Conservation (phyloP, 2,888 invertebrate genomes). For the Onchidella celtica region DNA sequence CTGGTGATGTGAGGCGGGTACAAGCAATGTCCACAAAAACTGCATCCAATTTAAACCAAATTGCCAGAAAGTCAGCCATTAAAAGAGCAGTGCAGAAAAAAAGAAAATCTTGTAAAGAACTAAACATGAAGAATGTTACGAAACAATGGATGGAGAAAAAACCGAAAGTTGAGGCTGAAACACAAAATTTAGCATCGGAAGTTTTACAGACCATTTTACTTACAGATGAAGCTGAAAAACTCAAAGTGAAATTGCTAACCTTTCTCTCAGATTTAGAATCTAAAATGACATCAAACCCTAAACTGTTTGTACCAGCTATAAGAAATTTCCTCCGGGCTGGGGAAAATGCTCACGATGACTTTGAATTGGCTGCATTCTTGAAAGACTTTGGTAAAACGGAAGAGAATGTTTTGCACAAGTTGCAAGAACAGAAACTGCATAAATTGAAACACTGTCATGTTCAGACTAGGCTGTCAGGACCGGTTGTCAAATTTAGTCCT, state of each 20-base stretch:
- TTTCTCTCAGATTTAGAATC: constrained; percentile 27
- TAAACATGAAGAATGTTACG: constrained; percentile 33
- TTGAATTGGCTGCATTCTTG: not conserved
- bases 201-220: constrained; percentile 29
- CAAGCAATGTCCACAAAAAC: not conserved
- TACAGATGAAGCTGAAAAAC: constrained; percentile 36
- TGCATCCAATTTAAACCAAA: not conserved
- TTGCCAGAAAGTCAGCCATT: not conserved
- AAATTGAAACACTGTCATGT: not conserved
- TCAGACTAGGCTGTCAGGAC: constrained; percentile 29
- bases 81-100: not conserved
- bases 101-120: constrained; percentile 3
- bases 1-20: not conserved
- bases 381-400: constrained; percentile 34
- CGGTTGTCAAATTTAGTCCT: constrained; percentile 17
- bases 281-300: constrained; percentile 29
- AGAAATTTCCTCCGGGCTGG: constrained; percentile 22
- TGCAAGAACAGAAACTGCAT: not conserved
- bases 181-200: constrained; percentile 39
- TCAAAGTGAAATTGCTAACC: constrained; percentile 26
- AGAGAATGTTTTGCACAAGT: constrained; percentile 16
- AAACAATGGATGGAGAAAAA: constrained; percentile 36
- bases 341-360: constrained; percentile 8
- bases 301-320: constrained; percentile 41
- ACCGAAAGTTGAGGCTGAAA: constrained; percentile 34